Evolutionary conservation across 2,797 vertebrate species (phyloP).

Genomic region (Lutjanus campechanus): DNA sequence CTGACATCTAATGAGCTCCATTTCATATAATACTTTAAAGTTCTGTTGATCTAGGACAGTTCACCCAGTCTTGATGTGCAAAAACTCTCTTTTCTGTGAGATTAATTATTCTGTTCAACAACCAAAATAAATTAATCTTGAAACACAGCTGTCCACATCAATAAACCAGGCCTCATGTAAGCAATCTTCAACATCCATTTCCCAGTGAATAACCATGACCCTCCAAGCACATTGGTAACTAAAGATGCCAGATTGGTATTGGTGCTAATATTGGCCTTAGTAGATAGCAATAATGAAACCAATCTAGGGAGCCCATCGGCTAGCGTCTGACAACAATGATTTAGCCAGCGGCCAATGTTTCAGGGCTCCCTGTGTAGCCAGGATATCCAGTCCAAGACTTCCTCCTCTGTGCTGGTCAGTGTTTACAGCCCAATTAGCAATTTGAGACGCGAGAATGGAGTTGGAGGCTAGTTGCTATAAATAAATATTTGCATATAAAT

Average conservation of each 20-base stretch:
- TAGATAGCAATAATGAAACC: too few relatives aligned
- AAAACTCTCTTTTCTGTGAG: neutral
- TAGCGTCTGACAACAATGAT: too few relatives aligned
- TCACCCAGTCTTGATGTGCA: neutral
- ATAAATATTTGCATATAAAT: too few relatives aligned
- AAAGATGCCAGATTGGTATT: neutral
- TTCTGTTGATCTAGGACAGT: neutral
- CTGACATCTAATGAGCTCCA: neutral
- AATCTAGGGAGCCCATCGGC: too few relatives aligned
- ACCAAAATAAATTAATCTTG: neutral
- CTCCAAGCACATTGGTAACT: neutral
- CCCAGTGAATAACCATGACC: neutral
- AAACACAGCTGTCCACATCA: neutral
- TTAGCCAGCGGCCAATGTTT: too few relatives aligned
- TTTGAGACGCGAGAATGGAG: too few relatives aligned
- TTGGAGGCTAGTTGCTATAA: too few relatives aligned
- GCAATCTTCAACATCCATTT: neutral
- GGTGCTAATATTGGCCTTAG: neutral
- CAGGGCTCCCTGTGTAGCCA: too few relatives aligned
- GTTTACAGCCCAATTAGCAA: too few relatives aligned
- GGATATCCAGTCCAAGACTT: too few relatives aligned
- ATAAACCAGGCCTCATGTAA: neutral
- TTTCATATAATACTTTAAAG: neutral
- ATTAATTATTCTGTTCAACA: neutral
- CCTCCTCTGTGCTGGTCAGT: too few relatives aligned